Percentiles rank a stretch among this genome's conserved stretches.
phyloP scores from a whole-genome alignment of 2,888 invertebrate species.

The Melangyna quadrimaculata region DNA sequence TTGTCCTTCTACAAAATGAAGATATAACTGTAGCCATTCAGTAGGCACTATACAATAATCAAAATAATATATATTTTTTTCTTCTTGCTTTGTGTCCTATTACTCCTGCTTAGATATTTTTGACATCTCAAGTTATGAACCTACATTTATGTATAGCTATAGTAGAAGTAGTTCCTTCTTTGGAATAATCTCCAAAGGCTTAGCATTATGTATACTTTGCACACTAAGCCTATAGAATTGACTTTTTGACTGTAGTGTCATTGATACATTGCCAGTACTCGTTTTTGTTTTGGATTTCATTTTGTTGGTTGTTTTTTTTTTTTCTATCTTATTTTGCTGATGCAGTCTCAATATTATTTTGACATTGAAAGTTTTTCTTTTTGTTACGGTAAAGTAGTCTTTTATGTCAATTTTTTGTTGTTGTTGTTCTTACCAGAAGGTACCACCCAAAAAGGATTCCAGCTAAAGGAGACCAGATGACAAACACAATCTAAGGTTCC shows the following conservation, averaged over 20 bases:
- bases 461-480: background rate
- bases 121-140: background rate
- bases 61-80: background rate
- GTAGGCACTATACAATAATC: background rate
- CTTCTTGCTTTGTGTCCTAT: background rate
- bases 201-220: slow-evolving; percentile 4
- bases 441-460: background rate
- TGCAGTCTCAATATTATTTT: slow-evolving; percentile 14
- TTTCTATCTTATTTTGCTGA: slow-evolving; percentile 2
- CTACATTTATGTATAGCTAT: no score
- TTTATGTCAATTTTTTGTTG: background rate
- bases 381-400: background rate
- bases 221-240: background rate
- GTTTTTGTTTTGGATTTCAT: background rate
- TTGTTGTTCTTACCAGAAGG: background rate
- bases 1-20: background rate
- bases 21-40: background rate
- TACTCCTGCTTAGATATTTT: background rate
- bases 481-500: slow-evolving; percentile 31
- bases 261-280: slow-evolving; percentile 23
- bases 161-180: background rate
- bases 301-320: background rate
- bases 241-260: slow-evolving; percentile 10
- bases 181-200: slow-evolving; percentile 14
- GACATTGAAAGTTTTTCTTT: slow-evolving; percentile 12